These are phyloP conservation scores for Pampus argenteus DNA, from an alignment of 2,797 vertebrate species.

Conservation along the genomic window DNA sequence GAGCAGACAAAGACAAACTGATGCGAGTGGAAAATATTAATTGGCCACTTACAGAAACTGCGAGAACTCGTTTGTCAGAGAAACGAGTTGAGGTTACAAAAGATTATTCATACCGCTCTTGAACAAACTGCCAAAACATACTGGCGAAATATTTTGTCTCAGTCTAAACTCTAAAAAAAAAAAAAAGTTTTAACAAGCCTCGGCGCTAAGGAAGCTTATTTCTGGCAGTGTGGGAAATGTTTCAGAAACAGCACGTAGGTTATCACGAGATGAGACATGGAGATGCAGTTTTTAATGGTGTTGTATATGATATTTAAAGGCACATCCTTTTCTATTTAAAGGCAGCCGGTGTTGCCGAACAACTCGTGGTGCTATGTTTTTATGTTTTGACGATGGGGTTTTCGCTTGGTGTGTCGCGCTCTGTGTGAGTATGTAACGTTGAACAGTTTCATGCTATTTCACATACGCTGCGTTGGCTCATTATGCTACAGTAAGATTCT, in stretches of 20 bases:
- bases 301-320: neutral
- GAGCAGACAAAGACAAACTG: neutral
- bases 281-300: neutral
- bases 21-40: neutral
- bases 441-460: no score
- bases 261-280: neutral
- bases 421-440: no score
- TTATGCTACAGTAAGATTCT: neutral
- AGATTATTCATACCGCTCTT: neutral
- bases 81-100: neutral
- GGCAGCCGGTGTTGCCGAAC: neutral
- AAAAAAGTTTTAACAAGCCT: neutral
- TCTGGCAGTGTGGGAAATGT: neutral
- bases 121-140: neutral
- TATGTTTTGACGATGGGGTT: neutral
- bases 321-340: neutral
- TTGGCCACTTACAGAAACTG: neutral
- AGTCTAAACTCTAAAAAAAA: neutral
- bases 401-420: no score
- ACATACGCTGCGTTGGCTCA: no score
- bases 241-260: neutral
- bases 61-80: constrained; percentile 1
- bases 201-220: neutral
- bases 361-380: no score
- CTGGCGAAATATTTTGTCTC: neutral